Percentiles rank a stretch among this genome's conserved stretches.
Evolutionary conservation across 2,113 vertebrate species (phyloP).

Genomic region (Amazona vittata): DNA sequence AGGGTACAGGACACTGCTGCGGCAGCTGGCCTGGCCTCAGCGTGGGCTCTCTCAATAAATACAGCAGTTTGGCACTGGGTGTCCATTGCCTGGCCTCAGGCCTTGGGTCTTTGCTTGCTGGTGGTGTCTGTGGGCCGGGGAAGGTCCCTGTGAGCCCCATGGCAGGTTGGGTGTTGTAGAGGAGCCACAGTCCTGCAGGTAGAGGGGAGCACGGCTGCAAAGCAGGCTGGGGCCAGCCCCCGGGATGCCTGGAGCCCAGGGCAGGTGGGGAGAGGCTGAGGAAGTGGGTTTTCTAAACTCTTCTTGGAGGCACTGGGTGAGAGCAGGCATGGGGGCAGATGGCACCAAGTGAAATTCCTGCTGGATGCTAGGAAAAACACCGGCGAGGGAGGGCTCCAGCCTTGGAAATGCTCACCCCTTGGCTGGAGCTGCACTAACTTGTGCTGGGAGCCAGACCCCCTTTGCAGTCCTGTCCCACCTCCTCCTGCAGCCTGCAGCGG

Average conservation of each 20-base stretch:
- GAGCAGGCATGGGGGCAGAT: not conserved
- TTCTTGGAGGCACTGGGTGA: not conserved
- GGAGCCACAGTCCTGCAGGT: not conserved
- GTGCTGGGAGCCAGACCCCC: not conserved
- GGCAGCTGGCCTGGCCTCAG: not conserved
- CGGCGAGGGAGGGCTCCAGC: not conserved
- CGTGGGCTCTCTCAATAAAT: not conserved
- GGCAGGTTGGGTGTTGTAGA: not conserved
- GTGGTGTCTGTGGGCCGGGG: not conserved
- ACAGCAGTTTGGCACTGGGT: not conserved
- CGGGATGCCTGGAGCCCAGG: accelerated
- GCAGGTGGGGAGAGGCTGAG: not conserved
- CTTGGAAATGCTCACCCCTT: not conserved
- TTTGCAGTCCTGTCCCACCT: not conserved
- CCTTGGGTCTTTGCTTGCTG: not conserved
- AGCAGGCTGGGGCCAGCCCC: not conserved
- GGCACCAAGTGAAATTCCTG: not conserved
- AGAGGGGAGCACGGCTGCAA: not conserved
- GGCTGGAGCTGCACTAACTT: not conserved
- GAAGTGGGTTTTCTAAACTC: not conserved
- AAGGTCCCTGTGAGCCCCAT: not conserved
- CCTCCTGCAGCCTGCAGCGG: accelerated
- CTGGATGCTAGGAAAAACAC: accelerated
- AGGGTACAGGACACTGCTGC: not conserved
- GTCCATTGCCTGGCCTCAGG: not conserved